These are phyloP conservation scores for Ammospiza nelsoni DNA, from an alignment of 2,113 vertebrate species.

Conservation along the genomic window DNA sequence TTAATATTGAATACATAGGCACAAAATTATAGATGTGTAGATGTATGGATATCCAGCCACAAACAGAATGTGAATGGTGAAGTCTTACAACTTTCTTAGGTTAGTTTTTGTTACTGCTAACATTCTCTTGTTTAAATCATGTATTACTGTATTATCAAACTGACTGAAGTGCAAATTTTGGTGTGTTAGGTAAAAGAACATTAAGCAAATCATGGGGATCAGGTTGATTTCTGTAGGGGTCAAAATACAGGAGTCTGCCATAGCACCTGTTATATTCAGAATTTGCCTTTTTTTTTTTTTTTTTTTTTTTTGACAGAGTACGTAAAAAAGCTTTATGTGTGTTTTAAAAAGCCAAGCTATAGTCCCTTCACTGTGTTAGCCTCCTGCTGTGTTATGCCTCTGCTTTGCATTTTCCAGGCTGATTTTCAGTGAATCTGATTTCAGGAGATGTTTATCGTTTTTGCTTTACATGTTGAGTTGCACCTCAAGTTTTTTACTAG, in stretches of 20 bases:
- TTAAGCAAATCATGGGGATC: neutral
- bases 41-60: neutral
- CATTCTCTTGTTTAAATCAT: neutral
- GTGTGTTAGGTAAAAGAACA: neutral
- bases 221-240: neutral
- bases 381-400: neutral
- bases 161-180: neutral
- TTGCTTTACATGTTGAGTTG: neutral
- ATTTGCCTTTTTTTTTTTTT: neutral
- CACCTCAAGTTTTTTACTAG: neutral
- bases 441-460: neutral
- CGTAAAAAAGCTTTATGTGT: neutral
- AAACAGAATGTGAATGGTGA: conserved; percentile 46
- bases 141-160: neutral
- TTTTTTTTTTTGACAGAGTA: neutral
- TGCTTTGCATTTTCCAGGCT: neutral
- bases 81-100: neutral
- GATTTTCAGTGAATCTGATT: neutral
- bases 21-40: neutral
- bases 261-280: neutral
- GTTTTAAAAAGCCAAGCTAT: neutral
- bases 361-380: neutral
- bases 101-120: conserved; percentile 2
- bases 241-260: neutral
- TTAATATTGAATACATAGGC: conserved; percentile 18